Conservation (phyloP, 2,113 vertebrate species). For the Dasyprocta punctata region DNA sequence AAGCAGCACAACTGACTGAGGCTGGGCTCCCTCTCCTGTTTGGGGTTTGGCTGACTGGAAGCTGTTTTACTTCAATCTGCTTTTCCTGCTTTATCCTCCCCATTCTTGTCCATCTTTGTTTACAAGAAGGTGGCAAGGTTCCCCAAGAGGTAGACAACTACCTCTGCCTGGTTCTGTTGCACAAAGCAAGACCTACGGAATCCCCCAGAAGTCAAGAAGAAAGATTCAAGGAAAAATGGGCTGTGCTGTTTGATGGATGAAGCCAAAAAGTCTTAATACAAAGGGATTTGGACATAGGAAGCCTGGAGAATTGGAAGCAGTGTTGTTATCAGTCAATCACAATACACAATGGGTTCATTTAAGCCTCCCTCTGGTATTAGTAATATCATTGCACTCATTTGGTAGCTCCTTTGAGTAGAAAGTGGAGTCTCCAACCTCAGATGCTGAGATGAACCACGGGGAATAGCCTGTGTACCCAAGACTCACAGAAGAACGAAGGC, state of each 20-base stretch:
- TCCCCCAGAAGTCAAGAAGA: neutral
- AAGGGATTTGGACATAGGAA: neutral
- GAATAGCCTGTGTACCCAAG: no score
- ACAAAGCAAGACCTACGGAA: neutral
- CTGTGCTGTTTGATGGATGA: neutral
- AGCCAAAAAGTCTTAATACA: neutral
- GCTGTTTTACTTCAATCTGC: neutral
- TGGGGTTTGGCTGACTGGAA: neutral
- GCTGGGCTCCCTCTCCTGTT: neutral
- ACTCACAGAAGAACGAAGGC: accelerated
- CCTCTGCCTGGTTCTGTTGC: neutral
- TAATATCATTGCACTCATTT: neutral
- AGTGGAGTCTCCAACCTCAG: neutral
- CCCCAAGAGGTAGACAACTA: neutral
- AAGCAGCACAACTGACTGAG: neutral
- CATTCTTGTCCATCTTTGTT: neutral
- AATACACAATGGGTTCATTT: neutral
- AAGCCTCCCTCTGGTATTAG: neutral
- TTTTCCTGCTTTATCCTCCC: neutral
- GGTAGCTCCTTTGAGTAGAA: neutral
- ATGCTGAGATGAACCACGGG: neutral
- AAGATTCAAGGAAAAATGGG: neutral
- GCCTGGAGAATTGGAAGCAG: neutral
- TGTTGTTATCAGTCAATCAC: neutral
- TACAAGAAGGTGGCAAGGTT: neutral